Evolutionary conservation across 1,140 invertebrate species (phyloP).

Genomic region (Drosophila saltans): DNA sequence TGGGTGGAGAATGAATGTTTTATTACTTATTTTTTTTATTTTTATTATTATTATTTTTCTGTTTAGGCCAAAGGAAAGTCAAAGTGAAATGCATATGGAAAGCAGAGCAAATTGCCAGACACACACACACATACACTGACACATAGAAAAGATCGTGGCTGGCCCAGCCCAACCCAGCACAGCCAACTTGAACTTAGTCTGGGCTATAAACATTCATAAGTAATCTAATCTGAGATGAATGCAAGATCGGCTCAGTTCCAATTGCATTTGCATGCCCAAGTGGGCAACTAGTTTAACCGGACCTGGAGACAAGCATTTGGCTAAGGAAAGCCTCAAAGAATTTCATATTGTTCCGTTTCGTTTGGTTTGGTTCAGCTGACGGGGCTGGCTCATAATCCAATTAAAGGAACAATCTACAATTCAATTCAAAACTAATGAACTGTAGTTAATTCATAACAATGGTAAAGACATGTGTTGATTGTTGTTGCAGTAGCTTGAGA

Average conservation of each 20-base stretch:
- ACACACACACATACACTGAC: slow-evolving; percentile 19
- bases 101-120: slow-evolving; percentile 70
- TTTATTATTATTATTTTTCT: slow-evolving; percentile 21
- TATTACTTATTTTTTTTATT: not conserved
- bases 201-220: slow-evolving; percentile 14
- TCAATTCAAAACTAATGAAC: slow-evolving; percentile 81
- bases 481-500: slow-evolving; percentile 33
- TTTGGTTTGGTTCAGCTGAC: slow-evolving; percentile 55
- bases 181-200: slow-evolving; percentile 40
- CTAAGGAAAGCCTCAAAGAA: slow-evolving; percentile 55
- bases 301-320: slow-evolving; percentile 54
- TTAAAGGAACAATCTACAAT: slow-evolving; percentile 81
- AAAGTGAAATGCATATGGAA: slow-evolving; percentile 76
- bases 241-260: slow-evolving; percentile 61
- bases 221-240: slow-evolving; percentile 60
- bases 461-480: slow-evolving; percentile 62
- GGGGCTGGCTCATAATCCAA: slow-evolving; percentile 62
- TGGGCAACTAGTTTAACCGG: slow-evolving; percentile 70
- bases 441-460: slow-evolving; percentile 77
- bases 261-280: slow-evolving; percentile 48
- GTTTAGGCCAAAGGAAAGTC: slow-evolving; percentile 61
- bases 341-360: slow-evolving; percentile 60
- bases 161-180: slow-evolving; percentile 43
- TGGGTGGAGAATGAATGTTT: slow-evolving; percentile 56
- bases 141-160: slow-evolving; percentile 22